A percentile compares a stretch with the other conserved stretches of the same genome.
phyloP scores from a whole-genome alignment of 2,888 invertebrate genomes.

The Rhagophthalmus giganteus region DNA sequence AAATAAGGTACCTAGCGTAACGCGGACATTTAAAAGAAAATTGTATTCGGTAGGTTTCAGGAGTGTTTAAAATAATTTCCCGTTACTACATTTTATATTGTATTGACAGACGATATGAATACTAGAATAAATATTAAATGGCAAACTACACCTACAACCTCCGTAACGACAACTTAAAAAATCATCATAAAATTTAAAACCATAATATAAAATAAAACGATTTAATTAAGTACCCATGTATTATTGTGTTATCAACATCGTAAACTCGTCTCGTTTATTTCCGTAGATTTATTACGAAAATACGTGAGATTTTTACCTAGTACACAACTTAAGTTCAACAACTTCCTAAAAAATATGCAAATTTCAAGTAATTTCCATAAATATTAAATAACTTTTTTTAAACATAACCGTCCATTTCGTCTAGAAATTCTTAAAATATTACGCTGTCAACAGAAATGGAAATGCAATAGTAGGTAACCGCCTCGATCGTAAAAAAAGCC shows the following conservation, averaged over 20 bases:
- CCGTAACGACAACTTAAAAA: background rate
- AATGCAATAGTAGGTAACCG: background rate
- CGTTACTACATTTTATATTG: too few relatives aligned
- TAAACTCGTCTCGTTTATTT: background rate
- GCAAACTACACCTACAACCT: background rate
- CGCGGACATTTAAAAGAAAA: too few relatives aligned
- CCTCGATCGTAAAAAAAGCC: background rate
- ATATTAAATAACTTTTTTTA: slow-evolving; percentile 4
- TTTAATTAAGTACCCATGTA: background rate
- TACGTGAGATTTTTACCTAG: background rate
- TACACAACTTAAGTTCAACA: background rate
- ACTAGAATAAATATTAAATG: background rate
- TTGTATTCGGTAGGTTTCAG: too few relatives aligned
- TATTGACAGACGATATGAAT: too few relatives aligned
- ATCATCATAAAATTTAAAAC: background rate
- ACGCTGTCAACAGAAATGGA: background rate
- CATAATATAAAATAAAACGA: background rate
- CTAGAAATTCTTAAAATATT: background rate
- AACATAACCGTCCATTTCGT: background rate
- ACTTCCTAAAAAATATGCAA: background rate
- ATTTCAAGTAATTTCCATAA: slow-evolving; percentile 4
- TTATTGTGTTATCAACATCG: background rate
- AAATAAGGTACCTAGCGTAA: too few relatives aligned
- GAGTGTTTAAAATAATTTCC: too few relatives aligned
- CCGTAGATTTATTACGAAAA: background rate